Evolutionary conservation across 2,797 vertebrate genomes (phyloP).

Genomic region (Myotis vivesi): DNA sequence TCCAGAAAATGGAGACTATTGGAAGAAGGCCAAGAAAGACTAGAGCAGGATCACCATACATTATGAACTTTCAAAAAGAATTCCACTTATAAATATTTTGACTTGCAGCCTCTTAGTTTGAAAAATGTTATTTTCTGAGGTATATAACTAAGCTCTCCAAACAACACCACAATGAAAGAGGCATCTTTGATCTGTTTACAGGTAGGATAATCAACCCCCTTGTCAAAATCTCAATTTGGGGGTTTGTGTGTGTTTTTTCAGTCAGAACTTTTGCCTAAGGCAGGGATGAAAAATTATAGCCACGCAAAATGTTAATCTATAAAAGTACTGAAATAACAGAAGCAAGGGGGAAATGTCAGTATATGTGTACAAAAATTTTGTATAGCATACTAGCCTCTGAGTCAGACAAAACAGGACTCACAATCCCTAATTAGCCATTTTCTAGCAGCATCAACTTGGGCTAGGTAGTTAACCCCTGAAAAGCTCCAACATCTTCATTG

Average conservation of each 20-base stretch:
- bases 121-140: background rate
- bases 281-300: background rate
- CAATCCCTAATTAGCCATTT: background rate
- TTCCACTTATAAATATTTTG: background rate
- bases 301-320: background rate
- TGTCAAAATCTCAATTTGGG: background rate
- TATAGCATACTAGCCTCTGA: background rate
- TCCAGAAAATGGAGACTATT: conserved; percentile 26
- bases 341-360: background rate
- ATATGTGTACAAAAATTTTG: background rate
- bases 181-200: background rate
- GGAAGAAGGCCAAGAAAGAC: conserved; percentile 25
- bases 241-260: background rate
- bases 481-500: background rate
- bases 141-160: background rate
- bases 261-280: background rate
- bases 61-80: background rate
- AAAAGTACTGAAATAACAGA: conserved; percentile 28
- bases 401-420: background rate
- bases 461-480: background rate
- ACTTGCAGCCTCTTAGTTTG: background rate
- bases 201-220: background rate
- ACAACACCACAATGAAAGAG: background rate
- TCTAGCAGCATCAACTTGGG: background rate
- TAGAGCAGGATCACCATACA: background rate